Percentiles rank a stretch among this genome's conserved stretches.
phyloP scores from a whole-genome alignment of 2,797 vertebrate genomes.

The Cheirogaleus major region DNA sequence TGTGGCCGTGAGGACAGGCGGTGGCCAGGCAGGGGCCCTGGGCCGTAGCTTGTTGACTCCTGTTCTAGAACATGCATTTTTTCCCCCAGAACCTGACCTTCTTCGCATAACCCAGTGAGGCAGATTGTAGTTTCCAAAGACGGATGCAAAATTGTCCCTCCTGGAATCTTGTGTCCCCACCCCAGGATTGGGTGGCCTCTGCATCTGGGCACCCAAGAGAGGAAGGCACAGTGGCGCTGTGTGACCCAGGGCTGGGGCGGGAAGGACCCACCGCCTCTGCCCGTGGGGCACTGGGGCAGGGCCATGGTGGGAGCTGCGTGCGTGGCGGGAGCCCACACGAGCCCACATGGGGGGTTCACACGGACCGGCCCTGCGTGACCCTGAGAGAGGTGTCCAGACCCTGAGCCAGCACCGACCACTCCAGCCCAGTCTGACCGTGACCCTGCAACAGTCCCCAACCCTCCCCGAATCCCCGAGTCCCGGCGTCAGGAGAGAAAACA shows the following conservation, averaged over 20 bases:
- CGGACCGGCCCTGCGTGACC: background rate
- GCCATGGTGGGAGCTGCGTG: accelerated
- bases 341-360: too few relatives aligned
- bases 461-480: background rate
- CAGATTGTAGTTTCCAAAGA: too few relatives aligned
- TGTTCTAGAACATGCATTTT: background rate
- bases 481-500: background rate
- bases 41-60: background rate
- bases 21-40: background rate
- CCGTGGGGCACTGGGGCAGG: too few relatives aligned
- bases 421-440: background rate
- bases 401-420: background rate
- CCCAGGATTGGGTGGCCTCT: background rate
- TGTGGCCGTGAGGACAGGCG: background rate
- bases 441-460: too few relatives aligned
- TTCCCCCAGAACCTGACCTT: background rate
- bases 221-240: background rate
- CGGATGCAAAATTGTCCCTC: background rate
- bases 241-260: background rate
- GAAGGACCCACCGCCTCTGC: background rate
- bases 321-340: background rate
- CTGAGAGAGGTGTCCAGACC: accelerated
- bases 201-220: background rate
- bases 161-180: background rate
- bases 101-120: background rate